phyloP scores from a whole-genome alignment of 2,888 invertebrate genomes.

The Cremastinae sp. region DNA sequence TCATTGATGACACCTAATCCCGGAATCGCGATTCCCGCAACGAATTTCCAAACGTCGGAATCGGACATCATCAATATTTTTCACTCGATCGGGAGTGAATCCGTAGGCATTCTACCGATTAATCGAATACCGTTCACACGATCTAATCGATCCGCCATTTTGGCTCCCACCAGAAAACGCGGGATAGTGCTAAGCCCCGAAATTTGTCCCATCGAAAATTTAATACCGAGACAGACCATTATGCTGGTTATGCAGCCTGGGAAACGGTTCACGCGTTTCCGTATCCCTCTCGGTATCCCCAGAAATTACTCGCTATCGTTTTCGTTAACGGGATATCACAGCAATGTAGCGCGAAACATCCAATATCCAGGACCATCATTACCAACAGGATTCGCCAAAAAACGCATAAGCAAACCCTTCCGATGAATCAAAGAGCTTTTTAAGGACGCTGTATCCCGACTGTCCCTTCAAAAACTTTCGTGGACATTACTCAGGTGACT shows the following conservation, averaged over 20 bases:
- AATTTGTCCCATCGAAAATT: constrained; percentile 68
- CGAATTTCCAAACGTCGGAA: constrained; percentile 11
- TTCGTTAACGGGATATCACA: constrained; percentile 18
- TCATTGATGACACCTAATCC: constrained; percentile 56
- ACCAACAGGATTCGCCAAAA: too few relatives aligned
- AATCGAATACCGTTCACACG: constrained; percentile 71
- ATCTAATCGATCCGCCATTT: constrained; percentile 68
- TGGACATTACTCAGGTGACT: too few relatives aligned
- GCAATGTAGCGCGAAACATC: too few relatives aligned
- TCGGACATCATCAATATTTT: constrained; percentile 59
- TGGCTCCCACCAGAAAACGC: constrained; percentile 1
- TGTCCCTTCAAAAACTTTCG: too few relatives aligned
- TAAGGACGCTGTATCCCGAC: too few relatives aligned
- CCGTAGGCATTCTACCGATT: constrained; percentile 63
- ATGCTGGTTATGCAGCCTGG: constrained; percentile 57
- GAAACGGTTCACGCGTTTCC: constrained; percentile 25
- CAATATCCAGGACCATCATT: too few relatives aligned
- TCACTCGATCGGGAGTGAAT: constrained; percentile 53
- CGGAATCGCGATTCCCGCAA: constrained; percentile 51
- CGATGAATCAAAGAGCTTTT: too few relatives aligned
- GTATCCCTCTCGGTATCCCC: constrained; percentile 6
- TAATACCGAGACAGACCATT: constrained; percentile 67
- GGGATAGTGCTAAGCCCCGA: constrained; percentile 55
- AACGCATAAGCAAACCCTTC: too few relatives aligned
- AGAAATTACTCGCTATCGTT: constrained; percentile 9